These are phyloP conservation scores for Limnothrissa miodon DNA, from an alignment of 2,113 vertebrate species.

Conservation along the genomic window DNA sequence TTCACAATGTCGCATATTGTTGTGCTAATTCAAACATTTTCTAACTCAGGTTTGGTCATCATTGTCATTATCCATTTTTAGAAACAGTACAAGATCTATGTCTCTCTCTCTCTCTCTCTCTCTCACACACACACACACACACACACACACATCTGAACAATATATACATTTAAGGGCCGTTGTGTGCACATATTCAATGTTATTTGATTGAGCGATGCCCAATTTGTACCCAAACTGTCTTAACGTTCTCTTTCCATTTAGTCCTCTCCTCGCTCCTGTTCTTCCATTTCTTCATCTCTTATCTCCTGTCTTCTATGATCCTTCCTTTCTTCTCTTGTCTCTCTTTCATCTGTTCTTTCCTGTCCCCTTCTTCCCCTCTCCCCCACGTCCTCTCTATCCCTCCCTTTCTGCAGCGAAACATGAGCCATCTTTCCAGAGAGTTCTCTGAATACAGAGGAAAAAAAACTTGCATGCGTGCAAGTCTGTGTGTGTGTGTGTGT, in stretches of 20 bases:
- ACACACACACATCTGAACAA: too few relatives aligned
- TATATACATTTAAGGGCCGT: too few relatives aligned
- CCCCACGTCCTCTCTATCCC: neutral
- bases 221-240: neutral
- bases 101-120: neutral
- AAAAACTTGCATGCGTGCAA: neutral
- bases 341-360: neutral
- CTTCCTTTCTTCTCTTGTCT: neutral
- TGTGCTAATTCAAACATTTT: too few relatives aligned
- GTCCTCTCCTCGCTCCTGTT: neutral
- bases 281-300: neutral
- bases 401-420: neutral
- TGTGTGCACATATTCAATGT: neutral
- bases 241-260: neutral
- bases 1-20: too few relatives aligned
- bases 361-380: neutral
- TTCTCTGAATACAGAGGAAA: constrained; percentile 1
- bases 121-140: neutral
- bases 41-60: too few relatives aligned
- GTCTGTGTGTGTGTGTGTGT: neutral
- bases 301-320: neutral
- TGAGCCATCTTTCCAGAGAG: constrained; percentile 2
- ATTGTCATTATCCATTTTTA: too few relatives aligned
- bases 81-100: too few relatives aligned
- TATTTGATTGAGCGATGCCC: too few relatives aligned